Base-by-base conservation (phyloP, 1,140 invertebrate genomes). In the Bombus pascuorum region DNA sequence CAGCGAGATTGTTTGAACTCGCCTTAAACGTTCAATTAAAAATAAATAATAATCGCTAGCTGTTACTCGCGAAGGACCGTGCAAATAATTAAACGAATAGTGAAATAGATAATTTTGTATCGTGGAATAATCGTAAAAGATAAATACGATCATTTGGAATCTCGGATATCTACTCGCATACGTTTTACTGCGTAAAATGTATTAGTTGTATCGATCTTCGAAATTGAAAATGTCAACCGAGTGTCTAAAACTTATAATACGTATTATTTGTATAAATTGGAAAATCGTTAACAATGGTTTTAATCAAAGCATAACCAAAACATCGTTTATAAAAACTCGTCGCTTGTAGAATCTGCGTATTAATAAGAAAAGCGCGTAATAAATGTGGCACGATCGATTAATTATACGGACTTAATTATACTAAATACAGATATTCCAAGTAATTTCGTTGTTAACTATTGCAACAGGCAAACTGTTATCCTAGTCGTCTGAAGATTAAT, bases 401-500 rank as follows among this genome's bases (percentile, higher is more conserved):
- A 83, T 87, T 83, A 79, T 68, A 32, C 75, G 34, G 32, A 18
- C 39, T 18, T 47, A 47, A 18, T 47, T 53, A 53, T 53, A 37
- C 13, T 62, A 59, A 18, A 47, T 47, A 15, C 62, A 86, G 70
- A 83, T 62, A 42, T 77, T 71, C 3, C 25, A 59, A 13, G 62
- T 77, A 81, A 42, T 59, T 37, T 70, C 18, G 39, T 53, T 77
- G 83, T 81, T 87, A 89, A 66, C n/a, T 87, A 22, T 37, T 47
- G 39, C 47, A 59, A 65, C 44, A 12, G 37, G 44, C 18, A 34
- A 68, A 87, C 39, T 37, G 37, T 81, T 73, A 59, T 85, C 70
- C 68, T 37, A 77, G 42, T 47, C 32, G 70, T 78, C 59, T 81
- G 81, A 57, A 47, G 76, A 89, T 89, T 89, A 89, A 85, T 85